phyloP scores from a whole-genome alignment of 2,113 vertebrate species.

The Marmota flaviventris region DNA sequence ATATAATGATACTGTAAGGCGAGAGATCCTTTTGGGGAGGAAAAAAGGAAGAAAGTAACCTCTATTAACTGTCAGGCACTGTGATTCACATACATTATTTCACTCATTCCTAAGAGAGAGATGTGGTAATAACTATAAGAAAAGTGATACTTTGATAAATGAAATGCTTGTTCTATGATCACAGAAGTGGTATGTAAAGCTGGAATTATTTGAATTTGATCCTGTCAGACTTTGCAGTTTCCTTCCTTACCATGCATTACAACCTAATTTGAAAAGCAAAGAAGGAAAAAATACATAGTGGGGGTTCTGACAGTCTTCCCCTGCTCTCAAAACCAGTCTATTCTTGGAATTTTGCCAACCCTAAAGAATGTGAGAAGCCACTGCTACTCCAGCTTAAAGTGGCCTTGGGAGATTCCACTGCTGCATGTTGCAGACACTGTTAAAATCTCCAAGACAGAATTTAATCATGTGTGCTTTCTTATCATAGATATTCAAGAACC shows the following conservation, averaged over 20 bases:
- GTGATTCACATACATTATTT: not conserved
- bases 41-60: not conserved
- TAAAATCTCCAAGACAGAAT: not conserved
- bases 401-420: constrained; percentile 49
- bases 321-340: not conserved
- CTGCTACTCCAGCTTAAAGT: not conserved
- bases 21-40: not conserved
- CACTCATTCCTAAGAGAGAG: not conserved
- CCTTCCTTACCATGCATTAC: not conserved
- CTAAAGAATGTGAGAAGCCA: constrained; percentile 55
- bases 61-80: not conserved
- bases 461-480: not conserved
- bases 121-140: not conserved
- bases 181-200: not conserved
- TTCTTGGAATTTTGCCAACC: constrained; percentile 43
- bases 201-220: not conserved
- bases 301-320: not conserved
- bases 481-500: not conserved
- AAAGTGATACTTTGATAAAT: not conserved
- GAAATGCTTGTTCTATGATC: not conserved
- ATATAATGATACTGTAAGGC: too few species aligned
- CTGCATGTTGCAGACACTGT: not conserved
- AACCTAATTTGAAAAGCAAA: not conserved
- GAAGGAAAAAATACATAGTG: not conserved
- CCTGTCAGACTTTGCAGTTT: not conserved